These are phyloP conservation scores for Holacanthus passer DNA, from an alignment of 2,113 vertebrate genomes.

Conservation along the genomic window DNA sequence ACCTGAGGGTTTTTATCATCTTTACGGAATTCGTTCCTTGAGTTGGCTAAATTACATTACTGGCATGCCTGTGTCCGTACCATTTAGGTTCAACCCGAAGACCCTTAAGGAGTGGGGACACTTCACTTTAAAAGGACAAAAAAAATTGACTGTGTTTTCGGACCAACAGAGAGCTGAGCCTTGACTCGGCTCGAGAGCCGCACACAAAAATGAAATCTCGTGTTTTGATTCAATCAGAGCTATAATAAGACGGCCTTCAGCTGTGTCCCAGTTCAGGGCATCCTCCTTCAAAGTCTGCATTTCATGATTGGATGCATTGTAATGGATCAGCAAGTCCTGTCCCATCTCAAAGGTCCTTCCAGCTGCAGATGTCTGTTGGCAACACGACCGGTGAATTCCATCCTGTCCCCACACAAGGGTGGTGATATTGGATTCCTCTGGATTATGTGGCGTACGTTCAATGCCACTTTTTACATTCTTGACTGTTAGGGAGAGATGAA, in stretches of 20 bases:
- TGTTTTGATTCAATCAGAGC: conserved; percentile 29
- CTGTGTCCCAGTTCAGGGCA: conserved; percentile 19
- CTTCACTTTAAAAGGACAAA: background rate
- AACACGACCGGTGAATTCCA: background rate
- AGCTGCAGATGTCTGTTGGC: too few species aligned
- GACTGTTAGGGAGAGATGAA: background rate
- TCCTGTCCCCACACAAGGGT: background rate
- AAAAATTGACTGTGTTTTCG: background rate
- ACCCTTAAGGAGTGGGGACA: background rate
- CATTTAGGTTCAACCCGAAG: background rate
- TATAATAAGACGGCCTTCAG: background rate
- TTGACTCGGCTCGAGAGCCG: background rate
- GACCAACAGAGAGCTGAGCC: background rate
- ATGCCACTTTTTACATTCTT: background rate
- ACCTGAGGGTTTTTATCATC: background rate
- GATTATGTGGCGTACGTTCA: background rate
- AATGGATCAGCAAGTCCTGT: background rate
- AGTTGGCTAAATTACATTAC: background rate
- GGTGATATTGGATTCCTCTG: background rate
- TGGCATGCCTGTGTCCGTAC: background rate
- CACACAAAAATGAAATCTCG: background rate
- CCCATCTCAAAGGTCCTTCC: background rate
- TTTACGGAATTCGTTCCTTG: background rate
- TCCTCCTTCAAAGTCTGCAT: background rate
- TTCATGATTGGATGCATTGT: background rate